Evolutionary conservation across 2,888 invertebrate species (phyloP).

Genomic region (Augiades crinisus): DNA sequence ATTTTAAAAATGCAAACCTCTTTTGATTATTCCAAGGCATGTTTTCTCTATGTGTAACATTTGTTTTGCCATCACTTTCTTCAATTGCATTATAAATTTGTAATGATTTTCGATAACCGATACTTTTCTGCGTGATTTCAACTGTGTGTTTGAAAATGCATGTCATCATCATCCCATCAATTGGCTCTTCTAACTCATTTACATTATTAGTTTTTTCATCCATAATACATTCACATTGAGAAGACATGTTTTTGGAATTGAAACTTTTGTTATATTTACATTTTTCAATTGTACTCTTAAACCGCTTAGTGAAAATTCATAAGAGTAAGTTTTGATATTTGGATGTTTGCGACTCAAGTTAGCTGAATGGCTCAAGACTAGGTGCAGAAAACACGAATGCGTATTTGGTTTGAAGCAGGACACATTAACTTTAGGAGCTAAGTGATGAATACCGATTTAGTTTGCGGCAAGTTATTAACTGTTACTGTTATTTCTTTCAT

Average conservation of each 20-base stretch:
- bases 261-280: conserved; percentile 9
- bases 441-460: not conserved
- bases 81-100: conserved; percentile 42
- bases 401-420: no score
- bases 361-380: no score
- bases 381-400: no score
- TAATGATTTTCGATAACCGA: conserved; percentile 43
- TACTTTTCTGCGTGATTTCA: conserved; percentile 39
- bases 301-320: no score
- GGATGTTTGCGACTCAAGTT: no score
- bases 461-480: no score
- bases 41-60: conserved; percentile 58
- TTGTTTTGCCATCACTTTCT: conserved; percentile 53
- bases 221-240: conserved; percentile 39
- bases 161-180: conserved; percentile 28
- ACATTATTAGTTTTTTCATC: conserved; percentile 23
- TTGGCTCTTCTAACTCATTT: conserved; percentile 37
- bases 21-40: conserved; percentile 54
- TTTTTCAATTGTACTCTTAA: not conserved
- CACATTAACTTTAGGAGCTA: no score
- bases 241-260: conserved; percentile 50
- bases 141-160: conserved; percentile 34
- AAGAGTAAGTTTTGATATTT: no score
- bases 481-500: not conserved
- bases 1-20: conserved; percentile 29